These are phyloP conservation scores for Drosophila tanythrix DNA, from an alignment of 2,888 invertebrate genomes.

Conservation along the genomic window DNA sequence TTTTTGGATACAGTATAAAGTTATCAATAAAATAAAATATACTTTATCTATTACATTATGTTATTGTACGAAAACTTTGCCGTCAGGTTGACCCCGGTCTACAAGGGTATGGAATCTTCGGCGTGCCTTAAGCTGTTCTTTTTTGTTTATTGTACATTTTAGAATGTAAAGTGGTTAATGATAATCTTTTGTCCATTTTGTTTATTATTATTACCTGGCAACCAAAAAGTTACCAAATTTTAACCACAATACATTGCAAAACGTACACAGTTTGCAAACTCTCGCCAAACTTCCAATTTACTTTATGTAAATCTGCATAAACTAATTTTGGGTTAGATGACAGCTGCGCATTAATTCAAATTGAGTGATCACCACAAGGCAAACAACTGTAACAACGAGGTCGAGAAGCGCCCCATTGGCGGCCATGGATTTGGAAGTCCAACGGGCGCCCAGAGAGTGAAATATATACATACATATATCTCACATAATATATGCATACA, in stretches of 20 bases:
- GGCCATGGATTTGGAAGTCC: constrained; percentile 18
- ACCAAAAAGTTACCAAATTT: constrained; percentile 14
- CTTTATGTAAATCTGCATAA: constrained; percentile 71
- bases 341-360: constrained; percentile 80
- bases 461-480: constrained; percentile 33
- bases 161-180: not conserved
- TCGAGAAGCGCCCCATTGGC: constrained; percentile 22
- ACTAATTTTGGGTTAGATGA: constrained; percentile 74
- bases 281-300: constrained; percentile 52
- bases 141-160: not conserved
- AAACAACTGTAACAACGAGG: constrained; percentile 51
- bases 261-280: constrained; percentile 6
- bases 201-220: not conserved
- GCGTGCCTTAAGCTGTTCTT: not conserved
- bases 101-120: not conserved
- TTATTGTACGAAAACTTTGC: not conserved
- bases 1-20: not conserved
- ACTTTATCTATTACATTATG: not conserved
- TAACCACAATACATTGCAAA: constrained; percentile 6
- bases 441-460: constrained; percentile 1
- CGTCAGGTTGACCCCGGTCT: not conserved
- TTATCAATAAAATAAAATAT: not conserved
- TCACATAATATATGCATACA: constrained; percentile 70
- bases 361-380: constrained; percentile 74
- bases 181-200: not conserved